phyloP scores from a whole-genome alignment of 2,113 vertebrate species.

The Microtus montanus region DNA sequence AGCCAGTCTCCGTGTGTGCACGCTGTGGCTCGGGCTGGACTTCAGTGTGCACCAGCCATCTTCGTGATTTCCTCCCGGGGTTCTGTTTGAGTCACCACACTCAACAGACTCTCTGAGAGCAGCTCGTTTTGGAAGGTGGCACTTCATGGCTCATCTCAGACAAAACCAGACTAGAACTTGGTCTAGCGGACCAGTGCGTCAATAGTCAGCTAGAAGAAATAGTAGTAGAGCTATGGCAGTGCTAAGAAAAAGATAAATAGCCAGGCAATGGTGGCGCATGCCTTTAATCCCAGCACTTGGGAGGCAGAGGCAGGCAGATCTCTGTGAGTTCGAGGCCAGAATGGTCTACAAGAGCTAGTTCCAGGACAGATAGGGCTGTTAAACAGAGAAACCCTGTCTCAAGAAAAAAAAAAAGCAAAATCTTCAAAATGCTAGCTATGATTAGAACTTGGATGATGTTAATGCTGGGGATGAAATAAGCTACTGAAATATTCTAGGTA shows the following conservation, averaged over 20 bases:
- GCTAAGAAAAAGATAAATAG: neutral
- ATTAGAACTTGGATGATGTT: neutral
- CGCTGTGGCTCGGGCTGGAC: neutral
- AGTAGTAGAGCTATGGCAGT: neutral
- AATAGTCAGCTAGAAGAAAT: conserved; percentile 26
- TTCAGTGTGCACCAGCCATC: neutral
- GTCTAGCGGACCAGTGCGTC: neutral
- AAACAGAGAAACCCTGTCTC: no score
- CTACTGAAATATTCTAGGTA: neutral
- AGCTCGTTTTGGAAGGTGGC: neutral
- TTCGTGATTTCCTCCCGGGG: neutral
- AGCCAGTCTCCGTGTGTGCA: neutral
- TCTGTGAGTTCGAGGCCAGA: no score
- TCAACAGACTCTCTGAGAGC: neutral
- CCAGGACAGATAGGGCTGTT: no score
- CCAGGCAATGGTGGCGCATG: no score
- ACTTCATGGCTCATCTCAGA: neutral
- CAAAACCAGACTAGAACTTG: conserved; percentile 47
- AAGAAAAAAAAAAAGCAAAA: neutral
- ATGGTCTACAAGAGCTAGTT: no score
- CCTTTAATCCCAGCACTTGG: no score
- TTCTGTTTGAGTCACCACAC: neutral
- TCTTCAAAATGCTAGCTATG: neutral
- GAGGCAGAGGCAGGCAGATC: no score
- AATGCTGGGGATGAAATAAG: neutral